phyloP scores from a whole-genome alignment of 2,113 vertebrate genomes.

The Varanus komodoensis region DNA sequence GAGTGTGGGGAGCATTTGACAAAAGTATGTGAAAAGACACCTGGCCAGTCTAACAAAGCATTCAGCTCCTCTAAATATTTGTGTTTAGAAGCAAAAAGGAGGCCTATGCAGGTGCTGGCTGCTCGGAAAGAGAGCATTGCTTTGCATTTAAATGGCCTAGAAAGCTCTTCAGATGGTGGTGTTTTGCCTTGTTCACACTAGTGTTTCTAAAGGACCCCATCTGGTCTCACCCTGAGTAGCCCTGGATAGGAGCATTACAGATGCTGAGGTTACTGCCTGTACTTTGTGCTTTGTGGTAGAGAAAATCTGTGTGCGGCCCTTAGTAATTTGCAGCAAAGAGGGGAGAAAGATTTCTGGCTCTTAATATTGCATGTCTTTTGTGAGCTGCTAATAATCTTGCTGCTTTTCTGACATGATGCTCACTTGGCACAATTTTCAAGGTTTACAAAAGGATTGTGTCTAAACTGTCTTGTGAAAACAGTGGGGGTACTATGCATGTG shows the following conservation, averaged over 20 bases:
- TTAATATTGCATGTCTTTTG: conserved; percentile 66
- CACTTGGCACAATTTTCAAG: conserved; percentile 68
- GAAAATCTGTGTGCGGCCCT: conserved; percentile 54
- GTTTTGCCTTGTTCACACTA: conserved; percentile 18
- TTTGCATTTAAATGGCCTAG: conserved; percentile 45
- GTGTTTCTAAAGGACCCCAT: conserved; percentile 51
- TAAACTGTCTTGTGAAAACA: conserved; percentile 41
- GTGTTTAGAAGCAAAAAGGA: conserved; percentile 2
- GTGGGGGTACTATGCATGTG: conserved; percentile 4
- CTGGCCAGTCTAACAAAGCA: not conserved
- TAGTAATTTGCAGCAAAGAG: conserved; percentile 66
- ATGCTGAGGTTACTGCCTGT: conserved; percentile 26
- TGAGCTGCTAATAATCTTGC: conserved; percentile 67
- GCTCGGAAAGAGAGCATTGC: conserved; percentile 12
- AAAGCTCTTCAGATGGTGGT: conserved; percentile 48
- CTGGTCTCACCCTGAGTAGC: conserved; percentile 52
- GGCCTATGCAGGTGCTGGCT: not conserved
- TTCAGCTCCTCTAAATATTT: conserved; percentile 12
- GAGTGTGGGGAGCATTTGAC: not conserved
- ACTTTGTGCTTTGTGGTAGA: conserved; percentile 55
- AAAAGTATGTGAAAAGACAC: not conserved
- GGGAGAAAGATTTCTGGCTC: conserved; percentile 71
- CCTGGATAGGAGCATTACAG: conserved; percentile 55
- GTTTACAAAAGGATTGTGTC: conserved; percentile 52
- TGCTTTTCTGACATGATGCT: conserved; percentile 63